phyloP scores from a whole-genome alignment of 1,140 invertebrate genomes.

The Elymnias hypermnestra region DNA sequence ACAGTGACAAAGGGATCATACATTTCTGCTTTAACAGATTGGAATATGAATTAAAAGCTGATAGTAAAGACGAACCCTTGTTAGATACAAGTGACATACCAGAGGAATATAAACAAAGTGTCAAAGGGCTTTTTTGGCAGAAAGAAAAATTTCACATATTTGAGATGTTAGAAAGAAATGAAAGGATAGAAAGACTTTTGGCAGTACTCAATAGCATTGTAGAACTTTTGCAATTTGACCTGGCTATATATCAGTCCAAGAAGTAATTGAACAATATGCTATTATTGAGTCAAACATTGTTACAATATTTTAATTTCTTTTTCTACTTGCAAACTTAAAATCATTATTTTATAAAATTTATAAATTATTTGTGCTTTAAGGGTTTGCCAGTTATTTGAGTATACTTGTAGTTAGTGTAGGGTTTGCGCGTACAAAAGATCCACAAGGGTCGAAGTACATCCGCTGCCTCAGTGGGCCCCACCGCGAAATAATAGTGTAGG shows the following conservation, averaged over 20 bases:
- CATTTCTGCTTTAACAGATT: conserved; percentile 58
- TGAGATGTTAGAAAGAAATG: conserved; percentile 45
- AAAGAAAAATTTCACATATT: conserved; percentile 53
- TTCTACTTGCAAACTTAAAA: too few species aligned
- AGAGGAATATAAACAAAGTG: conserved; percentile 38
- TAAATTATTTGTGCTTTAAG: too few species aligned
- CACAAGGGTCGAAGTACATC: too few species aligned
- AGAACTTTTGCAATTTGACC: conserved; percentile 59
- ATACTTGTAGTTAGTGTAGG: too few species aligned
- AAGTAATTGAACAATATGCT: conserved; percentile 6
- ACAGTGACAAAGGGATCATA: conserved; percentile 46
- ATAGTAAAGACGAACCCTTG: conserved; percentile 46
- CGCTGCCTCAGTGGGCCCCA: too few species aligned
- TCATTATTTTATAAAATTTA: too few species aligned
- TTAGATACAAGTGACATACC: conserved; percentile 42
- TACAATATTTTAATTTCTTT: too few species aligned
- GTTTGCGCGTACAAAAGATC: too few species aligned
- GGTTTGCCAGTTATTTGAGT: too few species aligned
- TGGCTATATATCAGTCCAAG: conserved; percentile 62
- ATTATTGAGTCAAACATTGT: neutral
- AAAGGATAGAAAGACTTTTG: conserved; percentile 61
- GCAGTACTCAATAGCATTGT: conserved; percentile 50
- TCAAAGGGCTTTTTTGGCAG: conserved; percentile 49
- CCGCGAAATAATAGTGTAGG: too few species aligned
- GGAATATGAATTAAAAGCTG: conserved; percentile 46